Evolutionary conservation across 2,113 vertebrate genomes (phyloP).

Genomic region (Hydropotes inermis): DNA sequence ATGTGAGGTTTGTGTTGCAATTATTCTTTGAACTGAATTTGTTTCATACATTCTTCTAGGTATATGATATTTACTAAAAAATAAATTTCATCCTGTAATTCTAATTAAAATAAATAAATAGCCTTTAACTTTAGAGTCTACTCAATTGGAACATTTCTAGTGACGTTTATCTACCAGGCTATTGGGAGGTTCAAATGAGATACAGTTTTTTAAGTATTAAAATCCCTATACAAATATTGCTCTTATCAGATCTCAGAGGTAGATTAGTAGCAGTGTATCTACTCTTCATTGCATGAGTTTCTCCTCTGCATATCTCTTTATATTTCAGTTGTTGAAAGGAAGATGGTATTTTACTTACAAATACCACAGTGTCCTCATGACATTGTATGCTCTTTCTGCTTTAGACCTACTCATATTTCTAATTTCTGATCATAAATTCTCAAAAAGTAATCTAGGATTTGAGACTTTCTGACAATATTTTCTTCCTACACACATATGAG

Average conservation of each 20-base stretch:
- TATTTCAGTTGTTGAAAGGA: constrained; percentile 23
- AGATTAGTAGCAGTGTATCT: not conserved
- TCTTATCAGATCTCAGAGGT: not conserved
- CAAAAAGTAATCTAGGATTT: constrained; percentile 9
- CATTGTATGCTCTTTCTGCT: not conserved
- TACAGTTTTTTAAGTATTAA: constrained; percentile 18
- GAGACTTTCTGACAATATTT: constrained; percentile 7
- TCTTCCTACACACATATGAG: not conserved
- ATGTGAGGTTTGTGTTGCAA: not conserved
- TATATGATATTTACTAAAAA: not conserved
- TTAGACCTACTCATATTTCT: not conserved
- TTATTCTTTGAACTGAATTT: not conserved
- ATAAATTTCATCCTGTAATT: not conserved
- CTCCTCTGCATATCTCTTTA: constrained; percentile 1
- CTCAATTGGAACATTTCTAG: constrained; percentile 19
- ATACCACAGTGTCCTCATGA: not conserved
- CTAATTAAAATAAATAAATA: constrained; percentile 1
- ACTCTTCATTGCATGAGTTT: not conserved
- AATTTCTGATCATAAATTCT: not conserved
- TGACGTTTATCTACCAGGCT: constrained; percentile 12
- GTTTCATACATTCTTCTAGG: not conserved
- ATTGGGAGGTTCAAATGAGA: not conserved
- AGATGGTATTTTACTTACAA: constrained; percentile 21
- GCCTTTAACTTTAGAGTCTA: not conserved
- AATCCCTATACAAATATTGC: not conserved